These are phyloP conservation scores for Rostratula benghalensis DNA, from an alignment of 2,113 vertebrate species.

Conservation along the genomic window DNA sequence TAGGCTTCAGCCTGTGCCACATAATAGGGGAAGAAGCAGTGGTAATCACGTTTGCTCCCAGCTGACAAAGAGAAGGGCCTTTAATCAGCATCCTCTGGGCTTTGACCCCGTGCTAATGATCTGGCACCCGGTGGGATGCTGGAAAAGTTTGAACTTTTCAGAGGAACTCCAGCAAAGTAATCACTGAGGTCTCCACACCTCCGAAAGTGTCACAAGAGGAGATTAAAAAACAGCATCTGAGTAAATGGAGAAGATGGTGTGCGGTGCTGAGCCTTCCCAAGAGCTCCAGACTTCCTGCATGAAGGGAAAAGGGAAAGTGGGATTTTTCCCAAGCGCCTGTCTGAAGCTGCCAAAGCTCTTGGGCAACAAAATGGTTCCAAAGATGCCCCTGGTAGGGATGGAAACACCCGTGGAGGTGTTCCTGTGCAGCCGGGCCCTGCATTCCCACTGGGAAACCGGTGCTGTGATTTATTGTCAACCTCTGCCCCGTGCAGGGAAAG, in stretches of 20 bases:
- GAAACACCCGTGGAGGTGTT: background rate
- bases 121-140: background rate
- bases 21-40: background rate
- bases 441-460: background rate
- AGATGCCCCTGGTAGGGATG: background rate
- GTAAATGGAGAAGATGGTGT: background rate
- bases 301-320: background rate
- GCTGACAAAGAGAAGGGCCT: background rate
- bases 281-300: background rate
- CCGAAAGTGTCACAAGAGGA: fast-evolving
- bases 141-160: background rate
- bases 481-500: background rate
- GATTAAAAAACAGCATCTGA: background rate
- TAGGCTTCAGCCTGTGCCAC: background rate
- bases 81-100: background rate
- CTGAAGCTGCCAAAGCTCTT: background rate
- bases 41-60: background rate
- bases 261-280: fast-evolving
- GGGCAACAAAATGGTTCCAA: background rate
- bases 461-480: background rate
- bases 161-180: background rate
- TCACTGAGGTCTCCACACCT: background rate
- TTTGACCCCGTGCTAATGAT: background rate
- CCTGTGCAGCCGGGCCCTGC: background rate
- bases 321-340: background rate